Conservation (phyloP, 2,797 vertebrate species). For the Melanotaenia trifasciata region DNA sequence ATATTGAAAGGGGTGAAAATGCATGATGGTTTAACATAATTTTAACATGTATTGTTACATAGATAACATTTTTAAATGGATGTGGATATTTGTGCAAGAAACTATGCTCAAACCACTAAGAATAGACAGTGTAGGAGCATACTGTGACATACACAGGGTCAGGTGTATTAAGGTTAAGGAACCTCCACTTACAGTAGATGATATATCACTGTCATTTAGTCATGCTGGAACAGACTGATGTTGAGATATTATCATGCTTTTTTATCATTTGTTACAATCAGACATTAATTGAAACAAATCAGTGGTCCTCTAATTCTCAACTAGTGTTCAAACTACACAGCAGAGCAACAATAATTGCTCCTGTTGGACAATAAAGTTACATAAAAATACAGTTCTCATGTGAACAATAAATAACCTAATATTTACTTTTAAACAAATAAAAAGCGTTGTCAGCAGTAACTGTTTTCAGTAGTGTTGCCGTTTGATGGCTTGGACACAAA, state of each 20-base stretch:
- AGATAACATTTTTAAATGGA: slow-evolving; percentile 13
- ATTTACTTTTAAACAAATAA: slow-evolving; percentile 43
- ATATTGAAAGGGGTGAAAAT: slow-evolving; percentile 10
- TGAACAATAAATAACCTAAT: slow-evolving; percentile 57
- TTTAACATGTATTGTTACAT: slow-evolving; percentile 26
- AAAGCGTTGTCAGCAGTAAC: slow-evolving; percentile 24
- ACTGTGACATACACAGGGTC: slow-evolving; percentile 9
- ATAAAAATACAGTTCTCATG: slow-evolving; percentile 11
- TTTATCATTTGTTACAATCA: slow-evolving; percentile 30
- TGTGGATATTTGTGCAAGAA: slow-evolving; percentile 9
- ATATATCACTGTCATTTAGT: slow-evolving; percentile 42
- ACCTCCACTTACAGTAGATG: slow-evolving; percentile 19
- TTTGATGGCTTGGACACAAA: slow-evolving; percentile 18
- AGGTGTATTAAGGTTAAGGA: slow-evolving; percentile 8
- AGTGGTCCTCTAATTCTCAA: slow-evolving; percentile 19
- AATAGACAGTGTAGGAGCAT: slow-evolving; percentile 13
- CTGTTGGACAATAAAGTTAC: slow-evolving; percentile 22
- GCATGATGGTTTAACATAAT: not conserved
- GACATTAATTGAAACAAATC: slow-evolving; percentile 37
- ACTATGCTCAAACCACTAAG: slow-evolving; percentile 18
- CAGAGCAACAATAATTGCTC: slow-evolving; percentile 7
- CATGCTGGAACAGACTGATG: slow-evolving; percentile 40
- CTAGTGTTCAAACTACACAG: slow-evolving; percentile 2
- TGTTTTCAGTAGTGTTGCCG: slow-evolving; percentile 1
- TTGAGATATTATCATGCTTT: slow-evolving; percentile 34